Conservation (phyloP, 1,140 invertebrate species). For the Brachionus rotundiformis region DNA sequence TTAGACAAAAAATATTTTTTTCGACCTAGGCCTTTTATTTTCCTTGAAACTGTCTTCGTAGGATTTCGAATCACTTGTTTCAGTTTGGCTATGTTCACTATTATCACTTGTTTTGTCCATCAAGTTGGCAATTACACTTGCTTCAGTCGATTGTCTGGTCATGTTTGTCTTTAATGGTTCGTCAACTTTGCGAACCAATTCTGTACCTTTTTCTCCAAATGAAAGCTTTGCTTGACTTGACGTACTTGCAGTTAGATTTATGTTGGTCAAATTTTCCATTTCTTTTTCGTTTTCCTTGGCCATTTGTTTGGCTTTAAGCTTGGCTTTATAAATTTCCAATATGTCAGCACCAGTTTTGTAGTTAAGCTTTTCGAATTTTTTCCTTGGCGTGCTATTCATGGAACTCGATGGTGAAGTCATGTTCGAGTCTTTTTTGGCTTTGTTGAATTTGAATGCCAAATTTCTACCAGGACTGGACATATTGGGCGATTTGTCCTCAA, state of each 20-base stretch:
- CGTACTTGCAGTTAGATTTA: background rate
- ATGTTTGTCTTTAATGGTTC: background rate
- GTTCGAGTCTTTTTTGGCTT: background rate
- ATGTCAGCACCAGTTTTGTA: conserved; percentile 41
- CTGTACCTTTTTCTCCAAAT: background rate
- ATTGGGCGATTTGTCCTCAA: background rate
- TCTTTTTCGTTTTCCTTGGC: conserved; percentile 29
- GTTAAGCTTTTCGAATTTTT: conserved; percentile 45
- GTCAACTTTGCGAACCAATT: background rate
- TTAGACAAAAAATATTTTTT: conserved; percentile 29
- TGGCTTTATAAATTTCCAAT: conserved; percentile 43
- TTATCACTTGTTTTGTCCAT: background rate
- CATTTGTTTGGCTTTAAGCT: background rate
- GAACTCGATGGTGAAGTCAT: conserved; percentile 20
- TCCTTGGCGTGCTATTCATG: conserved; percentile 29
- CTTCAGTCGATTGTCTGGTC: background rate
- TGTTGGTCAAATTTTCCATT: conserved; percentile 27
- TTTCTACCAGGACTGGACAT: conserved; percentile 6
- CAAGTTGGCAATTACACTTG: background rate
- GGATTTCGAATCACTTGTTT: background rate
- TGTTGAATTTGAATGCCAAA: conserved; percentile 32
- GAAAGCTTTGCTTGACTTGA: background rate
- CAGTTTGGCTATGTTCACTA: background rate
- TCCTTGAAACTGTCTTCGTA: background rate
- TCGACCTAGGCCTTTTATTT: background rate